A percentile compares a stretch with the other conserved stretches of the same genome.
These are phyloP conservation scores for Sinopyrophorus schimmeli DNA, from an alignment of 2,888 invertebrate species.

Conservation along the genomic window DNA sequence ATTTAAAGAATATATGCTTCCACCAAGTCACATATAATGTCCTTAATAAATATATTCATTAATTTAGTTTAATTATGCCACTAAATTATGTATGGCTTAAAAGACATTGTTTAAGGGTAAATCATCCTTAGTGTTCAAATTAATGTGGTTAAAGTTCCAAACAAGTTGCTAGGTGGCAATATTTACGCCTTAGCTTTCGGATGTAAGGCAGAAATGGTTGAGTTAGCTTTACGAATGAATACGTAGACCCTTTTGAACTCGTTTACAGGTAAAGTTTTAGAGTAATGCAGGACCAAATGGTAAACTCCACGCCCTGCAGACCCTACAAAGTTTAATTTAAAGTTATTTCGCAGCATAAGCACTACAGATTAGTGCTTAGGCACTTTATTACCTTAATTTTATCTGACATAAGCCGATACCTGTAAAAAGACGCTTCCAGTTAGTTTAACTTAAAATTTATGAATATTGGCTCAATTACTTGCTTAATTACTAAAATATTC, in stretches of 20 bases:
- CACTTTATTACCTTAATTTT: conserved; percentile 11
- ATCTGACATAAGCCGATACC: conserved; percentile 2
- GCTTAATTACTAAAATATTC: too few species aligned
- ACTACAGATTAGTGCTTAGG: conserved; percentile 19
- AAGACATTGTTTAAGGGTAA: too few species aligned
- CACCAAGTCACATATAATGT: too few species aligned
- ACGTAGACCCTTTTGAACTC: conserved; percentile 37
- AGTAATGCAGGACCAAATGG: conserved; percentile 41
- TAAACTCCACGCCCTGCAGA: conserved; percentile 32
- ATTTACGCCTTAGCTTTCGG: conserved; percentile 23
- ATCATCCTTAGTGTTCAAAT: conserved; percentile 8
- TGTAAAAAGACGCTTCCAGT: conserved; percentile 1
- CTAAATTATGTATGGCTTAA: too few species aligned
- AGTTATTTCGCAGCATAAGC: conserved; percentile 19
- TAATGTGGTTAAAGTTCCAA: too few species aligned
- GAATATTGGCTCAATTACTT: too few species aligned
- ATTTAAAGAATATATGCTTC: too few species aligned
- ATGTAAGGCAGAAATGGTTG: conserved; percentile 21
- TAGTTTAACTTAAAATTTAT: too few species aligned
- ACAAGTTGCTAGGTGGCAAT: conserved; percentile 9
- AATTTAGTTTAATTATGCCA: too few species aligned
- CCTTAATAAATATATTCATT: too few species aligned
- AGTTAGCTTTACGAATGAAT: conserved; percentile 37
- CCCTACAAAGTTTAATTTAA: conserved; percentile 23
- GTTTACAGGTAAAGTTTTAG: conserved; percentile 38